Base-by-base conservation (phyloP, 1,140 invertebrate species). In the Nasonia giraulti region DNA sequence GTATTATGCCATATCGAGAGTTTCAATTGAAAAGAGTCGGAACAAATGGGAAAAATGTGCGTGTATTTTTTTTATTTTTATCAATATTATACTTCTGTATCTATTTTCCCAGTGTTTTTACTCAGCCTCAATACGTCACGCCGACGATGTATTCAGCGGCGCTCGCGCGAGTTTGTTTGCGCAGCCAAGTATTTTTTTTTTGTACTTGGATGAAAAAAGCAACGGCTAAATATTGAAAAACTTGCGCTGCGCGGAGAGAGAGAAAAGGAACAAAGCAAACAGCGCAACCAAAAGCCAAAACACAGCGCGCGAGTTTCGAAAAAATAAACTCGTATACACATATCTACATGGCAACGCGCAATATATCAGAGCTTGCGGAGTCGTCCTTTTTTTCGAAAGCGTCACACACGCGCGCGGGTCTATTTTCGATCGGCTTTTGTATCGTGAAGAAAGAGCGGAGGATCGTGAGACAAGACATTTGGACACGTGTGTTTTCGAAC, bases 381-480 rank as follows among this genome's bases (percentile, higher is more conserved):
- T 69, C 66, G 20, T 74, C 8, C 31, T 37, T 44, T 75, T 23
- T 33, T 27, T 75, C 73, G 37, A 44, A n/a, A 20, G 17, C 20
- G 4, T 62, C 20, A 20, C 20, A 6, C 17, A n/a, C 37, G 33
- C 71, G 27, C 71, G 4, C 27, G 27, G 27, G 11, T 20, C 37
- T 75, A 74, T 74, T 74, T 74, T 74, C 71, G 31, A 74, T 37
- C 50, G 50, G 17, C 50, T 17, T 55, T 17, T 20, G 17, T 55
- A 55, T 55, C 31, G 31, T 4, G 71, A 73, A 73, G 33, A 73
- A 73, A 73, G 27, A 27, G 33, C 33, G 4, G 33, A 37, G 23
- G 6, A 23, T 12, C 11, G 23, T 23, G 33, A 37, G 71, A 6
- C 71, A 40, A 33, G 71, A 74, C 71, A 74, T 37, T 74, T 74